These are phyloP conservation scores for Drosophila colorata DNA, from an alignment of 2,888 invertebrate genomes.

Conservation along the genomic window DNA sequence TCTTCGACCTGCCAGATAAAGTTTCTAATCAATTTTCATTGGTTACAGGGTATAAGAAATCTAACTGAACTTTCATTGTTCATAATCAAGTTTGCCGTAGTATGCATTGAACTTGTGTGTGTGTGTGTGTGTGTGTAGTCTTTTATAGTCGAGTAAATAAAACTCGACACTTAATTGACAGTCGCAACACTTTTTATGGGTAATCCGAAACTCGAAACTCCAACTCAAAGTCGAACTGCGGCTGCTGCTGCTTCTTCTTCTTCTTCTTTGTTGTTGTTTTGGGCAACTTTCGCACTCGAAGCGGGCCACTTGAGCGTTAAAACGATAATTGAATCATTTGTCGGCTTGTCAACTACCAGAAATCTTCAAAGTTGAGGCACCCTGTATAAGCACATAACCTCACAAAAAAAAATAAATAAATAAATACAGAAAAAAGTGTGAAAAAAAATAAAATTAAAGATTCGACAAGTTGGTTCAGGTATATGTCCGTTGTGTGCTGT, in stretches of 20 bases:
- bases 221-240: conserved; percentile 33
- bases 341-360: conserved; percentile 66
- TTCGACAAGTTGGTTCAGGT: neutral
- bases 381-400: conserved; percentile 48
- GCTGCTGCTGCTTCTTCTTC: conserved; percentile 6
- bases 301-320: conserved; percentile 49
- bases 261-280: conserved; percentile 36
- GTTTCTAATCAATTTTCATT: too few species aligned
- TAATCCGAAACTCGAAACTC: conserved; percentile 37
- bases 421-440: neutral
- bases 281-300: conserved; percentile 75
- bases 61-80: conserved; percentile 77
- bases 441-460: neutral
- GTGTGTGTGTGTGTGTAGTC: conserved; percentile 37
- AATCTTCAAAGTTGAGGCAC: conserved; percentile 36
- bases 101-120: conserved; percentile 25
- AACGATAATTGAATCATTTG: conserved; percentile 73
- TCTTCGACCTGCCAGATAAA: too few species aligned
- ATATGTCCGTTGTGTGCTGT: conserved; percentile 36
- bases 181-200: conserved; percentile 41
- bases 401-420: neutral
- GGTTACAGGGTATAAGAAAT: conserved; percentile 1
- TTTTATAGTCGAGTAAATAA: conserved; percentile 66
- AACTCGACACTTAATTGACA: conserved; percentile 76
- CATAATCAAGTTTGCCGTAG: conserved; percentile 76